Evolutionary conservation across 2,888 invertebrate genomes (phyloP).

Genomic region (Imbricaverruca yamaguchii): DNA sequence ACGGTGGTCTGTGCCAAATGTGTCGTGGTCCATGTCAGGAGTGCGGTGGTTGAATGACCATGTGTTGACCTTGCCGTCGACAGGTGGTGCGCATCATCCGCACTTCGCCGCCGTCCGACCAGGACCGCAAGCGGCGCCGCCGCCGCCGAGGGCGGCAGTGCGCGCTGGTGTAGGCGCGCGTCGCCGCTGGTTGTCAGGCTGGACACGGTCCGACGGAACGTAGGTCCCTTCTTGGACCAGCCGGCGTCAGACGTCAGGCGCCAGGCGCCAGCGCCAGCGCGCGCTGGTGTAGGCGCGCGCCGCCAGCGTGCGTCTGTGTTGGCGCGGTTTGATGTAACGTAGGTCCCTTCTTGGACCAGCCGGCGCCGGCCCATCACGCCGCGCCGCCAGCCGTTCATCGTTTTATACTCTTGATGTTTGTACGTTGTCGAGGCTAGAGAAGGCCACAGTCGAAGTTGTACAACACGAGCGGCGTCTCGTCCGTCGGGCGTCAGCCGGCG

Average conservation of each 20-base stretch:
- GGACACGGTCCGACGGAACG: not conserved
- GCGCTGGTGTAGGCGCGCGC: not conserved
- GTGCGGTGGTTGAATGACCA: too few species aligned
- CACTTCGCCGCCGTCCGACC: conserved; percentile 62
- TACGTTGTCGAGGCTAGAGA: not conserved
- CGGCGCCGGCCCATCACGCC: not conserved
- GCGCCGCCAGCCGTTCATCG: not conserved
- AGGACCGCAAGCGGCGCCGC: conserved; percentile 35
- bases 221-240: conserved; percentile 17
- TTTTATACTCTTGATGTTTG: conserved; percentile 8
- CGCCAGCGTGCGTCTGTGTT: not conserved
- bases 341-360: conserved; percentile 15
- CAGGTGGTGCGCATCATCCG: conserved; percentile 70
- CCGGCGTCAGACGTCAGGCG: not conserved
- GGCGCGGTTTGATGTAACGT: not conserved
- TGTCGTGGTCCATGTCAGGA: too few species aligned
- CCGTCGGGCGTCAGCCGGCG: not conserved
- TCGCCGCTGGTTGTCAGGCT: not conserved
- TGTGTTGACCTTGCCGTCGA: not conserved
- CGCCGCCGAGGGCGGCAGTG: conserved; percentile 13
- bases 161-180: not conserved
- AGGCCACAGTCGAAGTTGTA: not conserved
- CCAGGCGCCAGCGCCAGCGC: not conserved
- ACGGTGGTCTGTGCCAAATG: too few species aligned
- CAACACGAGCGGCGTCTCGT: not conserved